phyloP scores from a whole-genome alignment of 2,888 invertebrate species.

The Hipparchia semele region DNA sequence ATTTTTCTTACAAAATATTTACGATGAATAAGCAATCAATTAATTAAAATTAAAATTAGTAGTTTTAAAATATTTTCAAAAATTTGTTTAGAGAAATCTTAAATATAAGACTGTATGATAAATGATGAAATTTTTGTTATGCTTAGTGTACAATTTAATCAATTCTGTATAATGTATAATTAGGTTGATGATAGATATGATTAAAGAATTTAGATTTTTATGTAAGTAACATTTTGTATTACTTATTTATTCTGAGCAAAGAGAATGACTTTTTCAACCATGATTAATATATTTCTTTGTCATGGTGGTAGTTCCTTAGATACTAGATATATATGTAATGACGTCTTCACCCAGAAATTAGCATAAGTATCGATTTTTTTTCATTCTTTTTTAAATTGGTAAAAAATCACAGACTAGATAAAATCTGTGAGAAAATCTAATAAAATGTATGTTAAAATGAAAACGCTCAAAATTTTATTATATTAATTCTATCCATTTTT shows the following conservation, averaged over 20 bases:
- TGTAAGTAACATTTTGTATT: slow-evolving; percentile 3
- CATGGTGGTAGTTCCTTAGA: too few relatives aligned
- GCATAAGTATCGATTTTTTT: background rate
- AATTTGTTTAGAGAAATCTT: slow-evolving; percentile 52
- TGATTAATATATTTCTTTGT: too few relatives aligned
- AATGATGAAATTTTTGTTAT: slow-evolving; percentile 18
- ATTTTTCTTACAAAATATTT: slow-evolving; percentile 11
- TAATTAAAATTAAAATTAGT: background rate
- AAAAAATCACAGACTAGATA: too few relatives aligned
- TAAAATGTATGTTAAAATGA: background rate
- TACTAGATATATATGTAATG: too few relatives aligned
- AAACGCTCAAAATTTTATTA: slow-evolving; percentile 13
- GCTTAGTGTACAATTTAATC: slow-evolving; percentile 17
- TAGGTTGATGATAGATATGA: slow-evolving; percentile 10
- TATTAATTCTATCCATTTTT: background rate
- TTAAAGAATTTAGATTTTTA: background rate
- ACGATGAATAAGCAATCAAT: background rate
- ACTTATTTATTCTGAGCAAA: slow-evolving; percentile 6
- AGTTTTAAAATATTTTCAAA: slow-evolving; percentile 10
- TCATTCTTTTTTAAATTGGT: background rate
- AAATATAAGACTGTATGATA: slow-evolving; percentile 65
- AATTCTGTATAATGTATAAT: slow-evolving; percentile 11
- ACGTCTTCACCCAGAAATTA: too few relatives aligned
- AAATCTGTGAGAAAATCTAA: too few relatives aligned
- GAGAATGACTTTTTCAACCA: background rate